Evolutionary conservation across 2,888 invertebrate genomes (phyloP), one percentile per base, ranked within the genome.

Genomic region (Callyntrura guangdongensis): DNA sequence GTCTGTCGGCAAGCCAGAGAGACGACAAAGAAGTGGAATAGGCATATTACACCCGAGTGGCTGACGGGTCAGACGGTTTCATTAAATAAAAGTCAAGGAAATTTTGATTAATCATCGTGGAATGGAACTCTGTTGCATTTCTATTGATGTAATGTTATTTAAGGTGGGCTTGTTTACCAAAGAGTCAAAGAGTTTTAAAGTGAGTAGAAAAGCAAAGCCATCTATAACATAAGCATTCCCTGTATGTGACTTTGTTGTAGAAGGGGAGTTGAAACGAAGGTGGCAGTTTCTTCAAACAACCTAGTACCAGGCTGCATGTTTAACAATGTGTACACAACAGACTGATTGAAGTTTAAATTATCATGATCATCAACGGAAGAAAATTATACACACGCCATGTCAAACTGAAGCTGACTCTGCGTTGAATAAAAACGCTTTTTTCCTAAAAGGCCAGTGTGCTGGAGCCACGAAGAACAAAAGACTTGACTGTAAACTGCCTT

Each of bases 41-140:
- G 59, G 67, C 85, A 90, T 72, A 85, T 85, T 85, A 69, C 84
- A 85, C 89, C 89, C 89, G 59, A 61, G 67, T 25, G 74, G 49
- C 22, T 61, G 84, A 84, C 27, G 85, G 89, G 72, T 72, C 85
- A 79, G 89, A 81, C 85, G 49, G 79, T 85, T 85, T 90, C 89
- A 90, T 90, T 90, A 79, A 27, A 72, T 25, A 77, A 74, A 67
- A 89, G 89, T 69, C 77, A 77, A 84, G 87, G 74, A 87, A 92
- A 90, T 92, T 91, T 90, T 92, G 91, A 92, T 92, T 92, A 92
- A 92, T 92, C 91, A 92, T 92, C 91, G 25, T 85, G 20, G 25
- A 56, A 53, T n/a, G n/a, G n/a, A n/a, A n/a, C 25, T 25, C 56
- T 53, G 22, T 53, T 9, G 45, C 47, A 47, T 47, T 77, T 53